Evolutionary conservation across 2,888 invertebrate genomes (phyloP), one percentile per base, ranked within the genome.

Genomic region (Hofmannophila pseudospretella): DNA sequence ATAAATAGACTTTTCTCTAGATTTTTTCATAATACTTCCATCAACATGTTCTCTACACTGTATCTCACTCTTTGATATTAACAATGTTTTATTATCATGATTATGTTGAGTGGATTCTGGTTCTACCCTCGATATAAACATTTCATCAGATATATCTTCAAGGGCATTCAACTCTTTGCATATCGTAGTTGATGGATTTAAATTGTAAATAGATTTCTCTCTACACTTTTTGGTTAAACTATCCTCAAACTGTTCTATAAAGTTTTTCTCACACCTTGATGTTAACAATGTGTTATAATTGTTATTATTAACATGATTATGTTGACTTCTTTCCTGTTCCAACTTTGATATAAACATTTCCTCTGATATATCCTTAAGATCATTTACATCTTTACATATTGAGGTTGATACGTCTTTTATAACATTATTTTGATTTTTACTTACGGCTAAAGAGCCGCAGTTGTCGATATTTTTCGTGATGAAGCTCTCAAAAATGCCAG

Each of bases 191-290:
- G 54, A 41, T 8, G 60, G 38, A 41, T 52, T 45, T 30, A 45
- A 47, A 32, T 49, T 36, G 38, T 35, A 46, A 44, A n/a, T n/a
- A 54, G 45, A 51, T 62, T 58, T 44, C 26, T 19, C 22, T 38
- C 39, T 88, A 4, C 89, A 86, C 38, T 84, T 72, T 67, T 89
- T 89, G 16, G 89, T 64, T 27, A 73, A 58, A 50, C 75, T 86
- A 53, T 71, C 69, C 50, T 67, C 74, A 45, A 75, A 69, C 59
- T 58, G 66, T 45, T 58, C 67, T 42, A 47, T 54, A 42, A 67
- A 64, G 39, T 59, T 36, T 39, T 55, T 44, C 30, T 64, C 49
- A 48, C 49, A 53, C 35, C 40, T 47, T 23, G 54, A 43, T 4
- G 47, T 58, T 27, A 55, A 40, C 7, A 60, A 38, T 41, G 53